A percentile compares a stretch with the other conserved stretches of the same genome.
Conservation (phyloP, 2,113 vertebrate genomes). For the Etheostoma spectabile region DNA sequence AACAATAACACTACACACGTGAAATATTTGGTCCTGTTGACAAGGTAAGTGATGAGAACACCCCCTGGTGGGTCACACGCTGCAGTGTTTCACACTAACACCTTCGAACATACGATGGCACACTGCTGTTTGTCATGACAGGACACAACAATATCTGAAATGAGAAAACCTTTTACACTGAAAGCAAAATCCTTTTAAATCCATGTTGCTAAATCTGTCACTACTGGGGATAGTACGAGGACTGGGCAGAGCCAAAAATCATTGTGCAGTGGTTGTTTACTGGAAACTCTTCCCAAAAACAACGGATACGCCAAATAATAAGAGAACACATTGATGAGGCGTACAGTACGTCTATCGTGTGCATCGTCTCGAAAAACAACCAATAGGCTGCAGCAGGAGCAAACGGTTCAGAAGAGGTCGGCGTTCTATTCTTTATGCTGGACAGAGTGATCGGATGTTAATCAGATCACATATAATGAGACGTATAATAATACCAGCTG, state of each 20-base stretch:
- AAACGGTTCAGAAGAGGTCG: no score
- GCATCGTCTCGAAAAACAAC: no score
- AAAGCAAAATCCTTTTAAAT: conserved; percentile 25
- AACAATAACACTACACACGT: conserved; percentile 19
- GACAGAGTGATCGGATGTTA: no score
- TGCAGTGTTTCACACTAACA: conserved; percentile 35
- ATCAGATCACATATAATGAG: no score
- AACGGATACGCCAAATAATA: background rate
- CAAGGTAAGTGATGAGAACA: conserved; percentile 57
- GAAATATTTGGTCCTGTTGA: conserved; percentile 41
- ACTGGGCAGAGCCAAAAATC: background rate
- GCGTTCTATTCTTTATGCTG: no score
- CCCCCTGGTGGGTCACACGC: conserved; percentile 45
- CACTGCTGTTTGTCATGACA: background rate
- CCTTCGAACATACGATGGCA: background rate
- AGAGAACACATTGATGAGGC: no score
- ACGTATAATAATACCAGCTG: no score
- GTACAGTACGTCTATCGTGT: no score
- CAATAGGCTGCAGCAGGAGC: no score
- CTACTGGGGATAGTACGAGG: background rate
- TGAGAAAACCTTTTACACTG: conserved; percentile 6
- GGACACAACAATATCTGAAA: conserved; percentile 2
- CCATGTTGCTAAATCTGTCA: conserved; percentile 23
- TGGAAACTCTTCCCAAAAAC: background rate
- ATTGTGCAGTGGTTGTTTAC: background rate